Conservation (phyloP, 2,888 invertebrate species). For the Gibbula magus region DNA sequence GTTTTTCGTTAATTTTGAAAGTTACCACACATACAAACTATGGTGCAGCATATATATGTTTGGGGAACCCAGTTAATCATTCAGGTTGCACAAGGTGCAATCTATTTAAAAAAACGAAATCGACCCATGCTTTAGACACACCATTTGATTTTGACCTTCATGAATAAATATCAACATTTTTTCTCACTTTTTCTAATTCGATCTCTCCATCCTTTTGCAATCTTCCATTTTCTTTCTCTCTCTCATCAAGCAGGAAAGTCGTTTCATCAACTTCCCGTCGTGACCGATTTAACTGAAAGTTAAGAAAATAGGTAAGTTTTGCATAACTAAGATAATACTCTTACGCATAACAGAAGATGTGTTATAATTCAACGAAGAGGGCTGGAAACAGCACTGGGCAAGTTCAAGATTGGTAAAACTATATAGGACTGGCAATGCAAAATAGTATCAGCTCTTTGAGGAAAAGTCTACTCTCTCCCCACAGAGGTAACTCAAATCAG, state of each 20-base stretch:
- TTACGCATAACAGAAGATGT: not conserved
- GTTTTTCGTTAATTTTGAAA: no score
- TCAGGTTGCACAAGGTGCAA: no score
- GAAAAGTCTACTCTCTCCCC: no score
- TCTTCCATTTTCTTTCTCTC: conserved; percentile 58
- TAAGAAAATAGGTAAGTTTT: no score
- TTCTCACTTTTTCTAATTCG: conserved; percentile 70
- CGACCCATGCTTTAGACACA: no score
- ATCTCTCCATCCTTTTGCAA: conserved; percentile 62
- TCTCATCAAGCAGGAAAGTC: conserved; percentile 59
- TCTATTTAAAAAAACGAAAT: no score
- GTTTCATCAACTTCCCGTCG: conserved; percentile 70
- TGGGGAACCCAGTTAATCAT: no score
- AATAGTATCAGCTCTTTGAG: no score
- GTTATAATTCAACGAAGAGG: no score
- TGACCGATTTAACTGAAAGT: conserved; percentile 64
- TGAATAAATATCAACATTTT: not conserved
- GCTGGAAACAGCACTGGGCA: not conserved
- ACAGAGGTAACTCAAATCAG: no score
- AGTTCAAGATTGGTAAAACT: not conserved
- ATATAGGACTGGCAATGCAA: not conserved
- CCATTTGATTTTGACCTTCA: not conserved
- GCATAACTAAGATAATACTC: not conserved
- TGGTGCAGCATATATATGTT: no score
- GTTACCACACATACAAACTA: no score